Conservation (phyloP, 64 coral and sea anemone species). For the Stichodactyla mertensii region DNA sequence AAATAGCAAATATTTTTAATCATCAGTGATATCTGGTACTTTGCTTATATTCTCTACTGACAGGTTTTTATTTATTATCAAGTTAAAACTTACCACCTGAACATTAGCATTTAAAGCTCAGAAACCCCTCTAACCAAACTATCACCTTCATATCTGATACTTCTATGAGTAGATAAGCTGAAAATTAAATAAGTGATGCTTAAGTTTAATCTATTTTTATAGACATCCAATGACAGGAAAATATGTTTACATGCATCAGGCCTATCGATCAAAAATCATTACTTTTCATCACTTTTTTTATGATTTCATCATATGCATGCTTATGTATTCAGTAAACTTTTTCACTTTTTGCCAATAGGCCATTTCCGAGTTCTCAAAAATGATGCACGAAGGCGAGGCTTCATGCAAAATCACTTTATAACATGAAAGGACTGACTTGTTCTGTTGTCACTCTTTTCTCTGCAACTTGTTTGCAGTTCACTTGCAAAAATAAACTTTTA, state of each 20-base stretch:
- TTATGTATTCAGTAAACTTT: background rate
- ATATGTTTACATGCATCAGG: conserved; percentile 34
- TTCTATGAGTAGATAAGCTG: background rate
- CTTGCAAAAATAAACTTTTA: too few relatives aligned
- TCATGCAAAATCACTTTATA: too few relatives aligned
- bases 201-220: background rate
- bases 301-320: conserved; percentile 44
- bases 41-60: background rate
- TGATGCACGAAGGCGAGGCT: too few relatives aligned
- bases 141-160: too few relatives aligned
- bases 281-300: conserved; percentile 17
- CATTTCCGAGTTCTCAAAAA: too few relatives aligned
- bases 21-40: background rate
- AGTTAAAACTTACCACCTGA: background rate
- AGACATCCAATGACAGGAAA: background rate
- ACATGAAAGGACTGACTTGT: too few relatives aligned
- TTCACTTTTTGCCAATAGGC: background rate
- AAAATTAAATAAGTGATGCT: background rate
- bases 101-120: too few relatives aligned
- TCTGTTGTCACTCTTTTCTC: too few relatives aligned
- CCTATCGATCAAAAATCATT: conserved; percentile 59
- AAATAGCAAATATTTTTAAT: conserved; percentile 14
- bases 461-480: too few relatives aligned
- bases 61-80: background rate
- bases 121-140: too few relatives aligned